A percentile compares a stretch with the other conserved stretches of the same genome.
Conservation (phyloP, 2,888 invertebrate species). For the Oligia latruncula region DNA sequence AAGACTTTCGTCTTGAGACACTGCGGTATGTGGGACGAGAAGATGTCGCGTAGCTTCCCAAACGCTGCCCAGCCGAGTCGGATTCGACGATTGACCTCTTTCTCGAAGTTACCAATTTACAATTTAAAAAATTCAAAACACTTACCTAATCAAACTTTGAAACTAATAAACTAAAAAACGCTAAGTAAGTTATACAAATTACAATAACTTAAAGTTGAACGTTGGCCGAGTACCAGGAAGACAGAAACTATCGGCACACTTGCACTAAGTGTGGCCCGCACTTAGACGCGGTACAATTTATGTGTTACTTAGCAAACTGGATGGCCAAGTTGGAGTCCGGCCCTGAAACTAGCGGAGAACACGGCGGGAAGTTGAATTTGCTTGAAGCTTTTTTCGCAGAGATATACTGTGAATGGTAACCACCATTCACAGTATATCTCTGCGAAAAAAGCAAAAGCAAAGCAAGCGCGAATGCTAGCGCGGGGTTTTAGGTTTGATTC, state of each 20-base stretch:
- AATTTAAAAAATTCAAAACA: not conserved
- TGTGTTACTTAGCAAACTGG: constrained; percentile 69
- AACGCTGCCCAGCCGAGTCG: too few relatives aligned
- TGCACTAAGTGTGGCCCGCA: constrained; percentile 66
- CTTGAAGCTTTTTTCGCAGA: not conserved
- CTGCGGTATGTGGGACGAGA: too few relatives aligned
- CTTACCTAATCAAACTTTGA: constrained; percentile 9
- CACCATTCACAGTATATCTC: too few relatives aligned
- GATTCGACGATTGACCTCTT: too few relatives aligned
- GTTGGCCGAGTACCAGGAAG: constrained; percentile 66
- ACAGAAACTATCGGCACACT: constrained; percentile 67
- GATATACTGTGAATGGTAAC: not conserved
- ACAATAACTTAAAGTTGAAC: constrained; percentile 59
- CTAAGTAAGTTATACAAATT: constrained; percentile 54
- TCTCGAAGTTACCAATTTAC: not conserved
- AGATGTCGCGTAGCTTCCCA: too few relatives aligned
- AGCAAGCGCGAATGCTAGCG: too few relatives aligned
- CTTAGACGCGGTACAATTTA: constrained; percentile 67
- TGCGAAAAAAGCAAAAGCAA: too few relatives aligned
- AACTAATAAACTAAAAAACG: constrained; percentile 36
- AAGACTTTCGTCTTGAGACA: too few relatives aligned
- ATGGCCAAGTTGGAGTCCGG: constrained; percentile 57
- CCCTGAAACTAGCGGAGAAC: constrained; percentile 28
- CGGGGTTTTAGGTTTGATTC: too few relatives aligned
- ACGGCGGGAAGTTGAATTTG: not conserved